A percentile compares a stretch with the other conserved stretches of the same genome.
Evolutionary conservation across 2,888 invertebrate genomes (phyloP).

Genomic region (Synanthedon tipuliformis): DNA sequence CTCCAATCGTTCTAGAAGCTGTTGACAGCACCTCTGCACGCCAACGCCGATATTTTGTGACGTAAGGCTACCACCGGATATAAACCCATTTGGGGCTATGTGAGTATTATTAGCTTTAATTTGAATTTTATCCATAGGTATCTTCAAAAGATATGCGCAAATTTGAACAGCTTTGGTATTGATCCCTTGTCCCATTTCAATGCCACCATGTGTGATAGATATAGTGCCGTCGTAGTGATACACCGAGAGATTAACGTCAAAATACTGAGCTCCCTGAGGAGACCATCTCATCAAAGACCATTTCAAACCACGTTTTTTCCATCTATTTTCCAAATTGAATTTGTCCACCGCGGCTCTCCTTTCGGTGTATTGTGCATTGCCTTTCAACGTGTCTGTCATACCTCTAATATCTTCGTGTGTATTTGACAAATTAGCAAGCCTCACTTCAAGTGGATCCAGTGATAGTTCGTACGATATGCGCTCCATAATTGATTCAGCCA

Average conservation of each 20-base stretch:
- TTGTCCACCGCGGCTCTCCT: conserved; percentile 47
- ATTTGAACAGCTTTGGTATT: conserved; percentile 77
- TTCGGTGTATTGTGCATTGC: conserved; percentile 54
- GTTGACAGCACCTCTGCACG: conserved; percentile 56
- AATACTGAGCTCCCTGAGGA: conserved; percentile 27
- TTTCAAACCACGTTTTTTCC: conserved; percentile 76
- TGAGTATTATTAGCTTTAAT: conserved; percentile 74
- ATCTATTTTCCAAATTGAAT: conserved; percentile 72
- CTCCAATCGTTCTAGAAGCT: conserved; percentile 46
- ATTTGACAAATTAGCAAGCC: conserved; percentile 46
- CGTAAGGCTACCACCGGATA: conserved; percentile 75
- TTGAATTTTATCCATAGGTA: conserved; percentile 71
- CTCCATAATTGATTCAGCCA: conserved; percentile 71
- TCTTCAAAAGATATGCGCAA: conserved; percentile 72
- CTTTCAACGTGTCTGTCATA: conserved; percentile 60
- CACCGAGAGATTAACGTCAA: conserved; percentile 67
- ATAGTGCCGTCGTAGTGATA: conserved; percentile 73
- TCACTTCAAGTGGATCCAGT: conserved; percentile 64
- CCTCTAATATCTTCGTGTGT: conserved; percentile 18
- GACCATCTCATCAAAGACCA: conserved; percentile 73
- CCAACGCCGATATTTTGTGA: conserved; percentile 75
- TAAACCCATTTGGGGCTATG: conserved; percentile 71
- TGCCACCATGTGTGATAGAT: conserved; percentile 72
- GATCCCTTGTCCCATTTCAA: conserved; percentile 80
- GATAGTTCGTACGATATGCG: conserved; percentile 58